Base-by-base conservation (phyloP, 2,797 vertebrate genomes). In the Coregonus suidteri region DNA sequence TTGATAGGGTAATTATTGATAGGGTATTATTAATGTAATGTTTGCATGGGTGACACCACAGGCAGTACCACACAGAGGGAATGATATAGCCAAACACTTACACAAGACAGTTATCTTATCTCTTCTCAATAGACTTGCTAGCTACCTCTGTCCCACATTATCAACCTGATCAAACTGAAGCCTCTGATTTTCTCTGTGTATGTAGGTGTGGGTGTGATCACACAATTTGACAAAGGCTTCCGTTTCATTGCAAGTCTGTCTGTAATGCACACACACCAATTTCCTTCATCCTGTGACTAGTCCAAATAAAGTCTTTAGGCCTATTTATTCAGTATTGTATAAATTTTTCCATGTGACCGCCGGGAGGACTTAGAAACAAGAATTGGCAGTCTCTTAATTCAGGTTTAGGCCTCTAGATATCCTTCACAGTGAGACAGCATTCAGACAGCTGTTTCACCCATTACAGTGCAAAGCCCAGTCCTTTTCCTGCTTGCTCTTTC, bases 161-260 rank as follows among this genome's bases (percentile, higher is more conserved):
- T 82, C 70, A 76, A 53, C 5, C 1, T 7, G n/a, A 25, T 83
- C 74, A 88, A 90, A 85, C 74, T 77, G 88, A 92, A 91, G 85
- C 81, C 79, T 59, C 77, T 78, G 65, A 69, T 31, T 59, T 47
- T 68, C 14, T 69, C 15, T 71, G 65, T 78, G 85, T 64, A n/a
- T 64, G 59, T 64, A 35, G 47, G 37, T 41, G 37, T 41, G 47
- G 18, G 70, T 53, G 15, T 18, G 30, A 18, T 51, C 7, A 78
- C 73, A 85, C 73, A 85, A 1, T n/a, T 82, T 73, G 79, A 82
- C 25, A 56, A 74, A 81, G 5, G 83, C 82, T 90, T 89, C 84
- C 68, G 62, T 78, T 62, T 54, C n/a, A 34, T 76, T 66, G 70
- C 41, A 67, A 62, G 73, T 34, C 67, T 78, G 34, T 5, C 73